Evolutionary conservation across 2,113 vertebrate species (phyloP), one percentile per base, ranked within the genome.

Genomic region (Colossoma macropomum): DNA sequence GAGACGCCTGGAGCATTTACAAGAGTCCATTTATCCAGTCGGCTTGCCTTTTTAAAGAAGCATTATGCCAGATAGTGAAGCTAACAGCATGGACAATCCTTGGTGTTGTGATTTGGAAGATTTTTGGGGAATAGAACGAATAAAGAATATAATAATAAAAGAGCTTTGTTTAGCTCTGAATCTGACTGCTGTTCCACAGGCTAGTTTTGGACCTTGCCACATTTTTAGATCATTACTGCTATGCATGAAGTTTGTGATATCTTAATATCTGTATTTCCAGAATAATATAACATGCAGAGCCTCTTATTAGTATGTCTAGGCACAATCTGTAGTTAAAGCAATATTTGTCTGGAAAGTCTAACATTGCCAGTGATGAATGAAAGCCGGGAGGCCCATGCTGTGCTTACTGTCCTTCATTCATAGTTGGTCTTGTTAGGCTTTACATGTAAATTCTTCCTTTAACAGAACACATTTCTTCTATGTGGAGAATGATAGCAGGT

Each of bases 41-140:
- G 56, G 63, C 77, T 65, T 66, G 60, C 63, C 75, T 73, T 30
- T 78, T 75, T 71, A 71, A 54, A 71, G 74, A 41, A 7, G 19
- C 25, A 72, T 80, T 83, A 63, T 32, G 34, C 5, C 30, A 15
- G 19, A 56, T 25, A 13, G 23, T 6, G n/a, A 34, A 25, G n/a
- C 63, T 70, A 54, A 70, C 56, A 23, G 28, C 59, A n/a, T 59
- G 54, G 6, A n/a, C 54, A 16, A 25, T 3, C 56, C 52, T 54
- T 16, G 1, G 25, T 62, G 23, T 62, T 25, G n/a, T 62, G 23
- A 25, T 11, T 27, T 3, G 1, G 27, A 52, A 21, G 41, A 32
- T 23, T 23, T 78, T 78, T 32, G 5, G 1, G 13, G 62, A 66
- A 16, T 15, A 30, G 23, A 13, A 50, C 8, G 19, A n/a, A n/a